Percentiles rank a stretch among this genome's conserved stretches.
Evolutionary conservation across 2,113 vertebrate genomes (phyloP).

Genomic region (Gnathonemus longibarbis): DNA sequence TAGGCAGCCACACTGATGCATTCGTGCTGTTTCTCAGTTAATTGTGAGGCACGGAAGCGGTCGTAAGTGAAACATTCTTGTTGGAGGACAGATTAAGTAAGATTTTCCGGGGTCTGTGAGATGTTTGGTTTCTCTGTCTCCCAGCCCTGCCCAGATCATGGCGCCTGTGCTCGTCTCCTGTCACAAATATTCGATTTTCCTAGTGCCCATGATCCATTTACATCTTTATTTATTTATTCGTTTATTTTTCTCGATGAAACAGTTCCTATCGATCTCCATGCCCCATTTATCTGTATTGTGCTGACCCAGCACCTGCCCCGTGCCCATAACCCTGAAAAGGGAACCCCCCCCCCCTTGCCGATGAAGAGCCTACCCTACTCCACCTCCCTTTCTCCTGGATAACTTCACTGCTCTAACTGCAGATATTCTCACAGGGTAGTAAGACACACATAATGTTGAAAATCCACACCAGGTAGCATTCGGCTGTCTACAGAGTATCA

Average conservation of each 20-base stretch:
- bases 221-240: slow-evolving; percentile 4
- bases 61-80: neutral
- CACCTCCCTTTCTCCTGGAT: neutral
- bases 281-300: neutral
- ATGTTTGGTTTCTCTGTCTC: neutral
- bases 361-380: neutral
- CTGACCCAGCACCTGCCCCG: neutral
- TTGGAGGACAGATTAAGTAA: neutral
- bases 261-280: neutral
- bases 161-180: neutral
- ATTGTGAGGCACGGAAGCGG: neutral
- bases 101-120: neutral
- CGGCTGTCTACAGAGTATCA: neutral
- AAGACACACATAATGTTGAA: neutral
- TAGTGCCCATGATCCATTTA: neutral
- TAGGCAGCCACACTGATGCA: neutral
- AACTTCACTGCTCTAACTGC: neutral
- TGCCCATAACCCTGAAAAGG: neutral
- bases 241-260: neutral
- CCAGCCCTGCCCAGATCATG: neutral
- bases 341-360: neutral
- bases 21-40: neutral
- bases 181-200: neutral
- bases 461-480: neutral
- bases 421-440: neutral